Evolutionary conservation across 2,113 vertebrate species (phyloP).

Genomic region (Lontra canadensis): DNA sequence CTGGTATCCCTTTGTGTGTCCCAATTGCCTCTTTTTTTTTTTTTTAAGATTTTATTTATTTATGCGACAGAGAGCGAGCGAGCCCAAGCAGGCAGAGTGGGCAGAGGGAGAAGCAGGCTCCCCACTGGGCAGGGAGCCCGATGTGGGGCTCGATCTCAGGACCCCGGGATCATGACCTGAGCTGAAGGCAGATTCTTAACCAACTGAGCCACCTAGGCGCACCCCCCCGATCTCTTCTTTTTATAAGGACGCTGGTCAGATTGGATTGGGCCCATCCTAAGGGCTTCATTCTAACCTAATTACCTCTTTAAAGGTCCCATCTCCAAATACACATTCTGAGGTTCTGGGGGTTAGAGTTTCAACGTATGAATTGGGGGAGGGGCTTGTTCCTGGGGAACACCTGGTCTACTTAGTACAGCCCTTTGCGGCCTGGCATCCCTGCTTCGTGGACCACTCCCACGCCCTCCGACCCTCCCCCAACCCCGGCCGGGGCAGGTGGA

Average conservation of each 20-base stretch:
- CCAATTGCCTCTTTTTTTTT: not conserved
- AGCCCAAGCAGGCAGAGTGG: not conserved
- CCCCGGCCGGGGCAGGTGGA: too few relatives aligned
- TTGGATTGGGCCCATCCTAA: not conserved
- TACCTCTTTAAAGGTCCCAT: not conserved
- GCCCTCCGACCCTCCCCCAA: too few relatives aligned
- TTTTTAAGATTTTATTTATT: not conserved
- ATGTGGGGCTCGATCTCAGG: not conserved
- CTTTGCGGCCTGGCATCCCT: not conserved
- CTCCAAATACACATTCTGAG: not conserved
- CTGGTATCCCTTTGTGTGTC: not conserved
- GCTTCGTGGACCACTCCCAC: too few relatives aligned
- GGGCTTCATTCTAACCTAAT: not conserved
- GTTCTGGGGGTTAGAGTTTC: not conserved
- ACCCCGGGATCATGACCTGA: not conserved
- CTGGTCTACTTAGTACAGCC: not conserved
- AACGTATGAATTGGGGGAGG: not conserved
- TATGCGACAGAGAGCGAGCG: not conserved
- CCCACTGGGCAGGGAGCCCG: not conserved
- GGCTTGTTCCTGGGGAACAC: not conserved
- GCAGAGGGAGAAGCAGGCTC: not conserved
- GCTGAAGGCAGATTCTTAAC: not conserved
- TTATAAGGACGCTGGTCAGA: not conserved
- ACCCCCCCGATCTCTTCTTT: not conserved
- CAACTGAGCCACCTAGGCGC: fast-evolving